These are phyloP conservation scores for Thalassoma bifasciatum DNA, from an alignment of 2,113 vertebrate genomes.

Conservation along the genomic window DNA sequence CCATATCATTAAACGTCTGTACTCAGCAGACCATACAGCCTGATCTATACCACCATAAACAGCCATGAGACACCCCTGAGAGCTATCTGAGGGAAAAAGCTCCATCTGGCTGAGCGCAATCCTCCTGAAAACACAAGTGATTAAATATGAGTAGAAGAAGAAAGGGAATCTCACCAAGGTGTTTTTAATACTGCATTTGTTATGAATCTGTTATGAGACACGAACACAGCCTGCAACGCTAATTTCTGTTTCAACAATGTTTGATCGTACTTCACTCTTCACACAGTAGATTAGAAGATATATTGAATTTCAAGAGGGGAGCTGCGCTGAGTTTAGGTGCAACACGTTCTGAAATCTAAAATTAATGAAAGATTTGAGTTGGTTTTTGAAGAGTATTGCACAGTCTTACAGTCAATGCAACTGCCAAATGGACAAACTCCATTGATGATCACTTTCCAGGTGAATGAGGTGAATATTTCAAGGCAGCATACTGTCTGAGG, in stretches of 20 bases:
- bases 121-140: constrained; percentile 45
- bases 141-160: constrained; percentile 16
- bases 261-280: background rate
- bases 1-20: constrained; percentile 61
- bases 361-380: background rate
- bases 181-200: constrained; percentile 31
- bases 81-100: constrained; percentile 21
- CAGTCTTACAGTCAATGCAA: background rate
- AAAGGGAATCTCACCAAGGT: constrained; percentile 4
- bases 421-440: background rate
- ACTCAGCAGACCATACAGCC: constrained; percentile 38
- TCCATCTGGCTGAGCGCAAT: constrained; percentile 20
- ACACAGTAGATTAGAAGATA: constrained; percentile 4
- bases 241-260: background rate
- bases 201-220: constrained; percentile 32
- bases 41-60: constrained; percentile 48
- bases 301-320: background rate
- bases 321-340: background rate
- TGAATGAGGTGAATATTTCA: constrained; percentile 56
- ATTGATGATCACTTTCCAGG: constrained; percentile 33
- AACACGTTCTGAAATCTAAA: background rate
- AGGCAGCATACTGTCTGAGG: constrained; percentile 60
- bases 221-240: constrained; percentile 18
- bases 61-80: constrained; percentile 51
- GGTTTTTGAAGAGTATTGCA: background rate